phyloP scores from a whole-genome alignment of 1,140 invertebrate species.

The Zophobas morio region DNA sequence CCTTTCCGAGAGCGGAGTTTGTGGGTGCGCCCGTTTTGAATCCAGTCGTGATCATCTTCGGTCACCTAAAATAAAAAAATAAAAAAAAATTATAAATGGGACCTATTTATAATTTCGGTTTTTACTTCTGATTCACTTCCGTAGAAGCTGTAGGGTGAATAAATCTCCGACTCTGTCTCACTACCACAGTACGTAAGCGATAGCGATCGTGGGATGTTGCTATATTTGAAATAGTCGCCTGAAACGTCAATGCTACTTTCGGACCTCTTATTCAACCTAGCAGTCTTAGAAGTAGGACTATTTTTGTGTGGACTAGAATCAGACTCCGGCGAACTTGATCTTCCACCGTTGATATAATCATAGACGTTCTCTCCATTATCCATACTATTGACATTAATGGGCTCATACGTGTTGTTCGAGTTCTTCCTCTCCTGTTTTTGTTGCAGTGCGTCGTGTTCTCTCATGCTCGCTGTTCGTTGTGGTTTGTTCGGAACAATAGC shows the following conservation, averaged over 20 bases:
- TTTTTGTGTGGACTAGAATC: conserved; percentile 69
- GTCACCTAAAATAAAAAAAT: conserved; percentile 65
- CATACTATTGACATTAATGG: conserved; percentile 59
- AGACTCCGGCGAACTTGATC: conserved; percentile 77
- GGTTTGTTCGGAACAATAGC: conserved; percentile 84
- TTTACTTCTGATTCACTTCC: conserved; percentile 70
- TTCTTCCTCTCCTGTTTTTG: conserved; percentile 69
- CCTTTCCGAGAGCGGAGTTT: conserved; percentile 80
- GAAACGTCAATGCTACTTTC: conserved; percentile 70
- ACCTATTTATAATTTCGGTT: conserved; percentile 3
- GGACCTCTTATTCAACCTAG: conserved; percentile 67
- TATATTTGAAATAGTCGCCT: conserved; percentile 65
- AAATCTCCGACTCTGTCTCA: conserved; percentile 86
- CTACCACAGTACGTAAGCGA: conserved; percentile 84
- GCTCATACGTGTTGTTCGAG: conserved; percentile 56
- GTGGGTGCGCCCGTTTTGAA: conserved; percentile 64
- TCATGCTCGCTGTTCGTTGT: conserved; percentile 85
- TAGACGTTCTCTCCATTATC: conserved; percentile 75
- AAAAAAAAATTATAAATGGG: neutral
- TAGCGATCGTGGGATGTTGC: conserved; percentile 72
- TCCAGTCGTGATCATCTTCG: conserved; percentile 72
- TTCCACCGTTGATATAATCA: conserved; percentile 73
- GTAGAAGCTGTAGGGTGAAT: conserved; percentile 84
- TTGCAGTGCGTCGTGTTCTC: conserved; percentile 78
- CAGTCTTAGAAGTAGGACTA: conserved; percentile 59